Evolutionary conservation across 2,797 vertebrate species (phyloP).

Genomic region (Falco cherrug): DNA sequence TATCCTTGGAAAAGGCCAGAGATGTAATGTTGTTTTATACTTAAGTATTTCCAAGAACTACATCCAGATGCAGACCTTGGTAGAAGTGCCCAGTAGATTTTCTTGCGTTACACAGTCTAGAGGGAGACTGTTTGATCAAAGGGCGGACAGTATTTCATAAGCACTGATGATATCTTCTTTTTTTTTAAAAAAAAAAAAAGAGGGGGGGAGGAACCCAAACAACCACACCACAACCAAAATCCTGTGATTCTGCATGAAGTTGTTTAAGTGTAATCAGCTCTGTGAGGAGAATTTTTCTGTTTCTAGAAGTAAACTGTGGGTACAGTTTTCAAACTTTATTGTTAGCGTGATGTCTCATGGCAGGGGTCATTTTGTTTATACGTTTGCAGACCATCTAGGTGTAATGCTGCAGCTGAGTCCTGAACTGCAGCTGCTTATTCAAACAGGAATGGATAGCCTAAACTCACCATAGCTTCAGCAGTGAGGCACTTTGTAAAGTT

Average conservation of each 20-base stretch:
- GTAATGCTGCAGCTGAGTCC: neutral
- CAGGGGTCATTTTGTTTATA: neutral
- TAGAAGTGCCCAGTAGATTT: neutral
- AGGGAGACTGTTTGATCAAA: neutral
- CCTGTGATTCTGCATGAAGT: neutral
- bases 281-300: neutral
- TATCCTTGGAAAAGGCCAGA: constrained; percentile 30
- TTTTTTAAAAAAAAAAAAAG: neutral
- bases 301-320: neutral
- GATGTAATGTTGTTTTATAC: constrained; percentile 12
- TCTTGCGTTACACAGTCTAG: neutral
- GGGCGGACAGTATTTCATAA: neutral
- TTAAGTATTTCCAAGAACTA: constrained; percentile 46
- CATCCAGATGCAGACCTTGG: constrained; percentile 5
- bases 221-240: neutral
- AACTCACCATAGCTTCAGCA: neutral
- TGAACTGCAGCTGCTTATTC: neutral
- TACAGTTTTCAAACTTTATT: neutral
- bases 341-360: neutral
- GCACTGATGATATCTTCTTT: neutral
- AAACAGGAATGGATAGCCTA: neutral
- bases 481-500: neutral
- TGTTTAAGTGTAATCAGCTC: neutral
- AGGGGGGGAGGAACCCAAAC: neutral
- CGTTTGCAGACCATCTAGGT: neutral